These are phyloP conservation scores for Pachyuromys duprasi DNA, from an alignment of 2,797 vertebrate species.

Conservation along the genomic window DNA sequence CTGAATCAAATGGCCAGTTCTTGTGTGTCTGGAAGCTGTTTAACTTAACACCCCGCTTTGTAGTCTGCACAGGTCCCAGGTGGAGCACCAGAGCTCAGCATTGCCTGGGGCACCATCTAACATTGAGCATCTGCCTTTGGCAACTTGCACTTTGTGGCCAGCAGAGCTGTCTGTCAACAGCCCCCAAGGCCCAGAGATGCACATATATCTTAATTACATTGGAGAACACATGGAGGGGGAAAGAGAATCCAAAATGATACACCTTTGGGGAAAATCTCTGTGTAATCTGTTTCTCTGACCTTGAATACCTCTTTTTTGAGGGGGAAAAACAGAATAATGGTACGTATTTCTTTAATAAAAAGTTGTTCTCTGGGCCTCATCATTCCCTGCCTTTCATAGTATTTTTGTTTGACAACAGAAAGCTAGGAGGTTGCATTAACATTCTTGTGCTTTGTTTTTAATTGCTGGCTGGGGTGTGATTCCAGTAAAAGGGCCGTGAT, in stretches of 20 bases:
- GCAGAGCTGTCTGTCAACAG: constrained; percentile 61
- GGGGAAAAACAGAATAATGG: neutral
- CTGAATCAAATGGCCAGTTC: constrained; percentile 35
- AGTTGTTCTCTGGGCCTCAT: constrained; percentile 48
- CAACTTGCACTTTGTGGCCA: constrained; percentile 46
- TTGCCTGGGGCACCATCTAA: constrained; percentile 67
- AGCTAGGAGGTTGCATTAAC: constrained; percentile 52
- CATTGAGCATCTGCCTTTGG: constrained; percentile 63
- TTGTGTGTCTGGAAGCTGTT: constrained; percentile 48
- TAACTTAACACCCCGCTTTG: constrained; percentile 66
- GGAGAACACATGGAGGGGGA: neutral
- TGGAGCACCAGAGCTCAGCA: neutral
- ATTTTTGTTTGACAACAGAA: constrained; percentile 72
- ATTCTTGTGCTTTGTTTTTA: constrained; percentile 61
- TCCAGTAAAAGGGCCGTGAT: constrained; percentile 57
- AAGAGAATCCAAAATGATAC: neutral
- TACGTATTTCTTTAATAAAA: constrained; percentile 66
- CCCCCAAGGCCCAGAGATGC: constrained; percentile 41
- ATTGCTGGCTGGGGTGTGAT: constrained; percentile 70
- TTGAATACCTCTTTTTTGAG: constrained; percentile 60
- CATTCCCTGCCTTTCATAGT: constrained; percentile 50
- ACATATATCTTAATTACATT: constrained; percentile 71
- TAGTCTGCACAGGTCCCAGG: constrained; percentile 21
- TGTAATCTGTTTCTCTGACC: constrained; percentile 65
- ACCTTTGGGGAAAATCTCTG: constrained; percentile 25